Evolutionary conservation across 2,888 invertebrate species (phyloP).

Genomic region (Drosophila affinis): DNA sequence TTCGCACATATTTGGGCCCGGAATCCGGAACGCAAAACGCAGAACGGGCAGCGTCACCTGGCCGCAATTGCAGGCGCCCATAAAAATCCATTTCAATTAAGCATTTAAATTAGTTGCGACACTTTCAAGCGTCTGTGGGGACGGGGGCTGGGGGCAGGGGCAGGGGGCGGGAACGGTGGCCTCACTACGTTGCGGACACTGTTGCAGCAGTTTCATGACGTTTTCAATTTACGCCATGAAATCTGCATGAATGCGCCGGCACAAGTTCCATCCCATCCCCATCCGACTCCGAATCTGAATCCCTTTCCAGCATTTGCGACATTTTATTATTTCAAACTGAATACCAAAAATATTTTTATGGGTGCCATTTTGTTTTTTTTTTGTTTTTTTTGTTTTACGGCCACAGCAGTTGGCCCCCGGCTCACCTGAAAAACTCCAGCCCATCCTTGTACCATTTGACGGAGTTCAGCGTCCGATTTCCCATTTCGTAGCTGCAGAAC

Average conservation of each 20-base stretch:
- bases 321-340: constrained; percentile 67
- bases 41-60: constrained; percentile 46
- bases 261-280: constrained; percentile 18
- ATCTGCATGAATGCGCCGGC: constrained; percentile 77
- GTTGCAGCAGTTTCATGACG: constrained; percentile 78
- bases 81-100: constrained; percentile 81
- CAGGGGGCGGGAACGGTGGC: neutral
- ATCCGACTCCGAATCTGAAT: neutral
- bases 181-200: constrained; percentile 65
- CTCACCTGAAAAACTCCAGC: constrained; percentile 84
- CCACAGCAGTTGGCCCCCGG: constrained; percentile 27
- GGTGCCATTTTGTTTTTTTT: constrained; percentile 42
- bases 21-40: neutral
- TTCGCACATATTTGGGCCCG: constrained; percentile 72
- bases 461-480: constrained; percentile 83
- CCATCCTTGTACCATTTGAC: constrained; percentile 84
- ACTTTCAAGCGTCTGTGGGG: constrained; percentile 53
- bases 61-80: constrained; percentile 58
- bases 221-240: constrained; percentile 78
- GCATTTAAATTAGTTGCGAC: constrained; percentile 81
- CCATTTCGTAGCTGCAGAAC: constrained; percentile 84
- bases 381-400: constrained; percentile 56
- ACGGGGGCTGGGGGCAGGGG: neutral
- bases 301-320: constrained; percentile 33
- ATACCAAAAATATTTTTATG: constrained; percentile 72